Conservation (phyloP, 2,113 vertebrate genomes). For the zebrafish (Danio rerio) region DNA sequence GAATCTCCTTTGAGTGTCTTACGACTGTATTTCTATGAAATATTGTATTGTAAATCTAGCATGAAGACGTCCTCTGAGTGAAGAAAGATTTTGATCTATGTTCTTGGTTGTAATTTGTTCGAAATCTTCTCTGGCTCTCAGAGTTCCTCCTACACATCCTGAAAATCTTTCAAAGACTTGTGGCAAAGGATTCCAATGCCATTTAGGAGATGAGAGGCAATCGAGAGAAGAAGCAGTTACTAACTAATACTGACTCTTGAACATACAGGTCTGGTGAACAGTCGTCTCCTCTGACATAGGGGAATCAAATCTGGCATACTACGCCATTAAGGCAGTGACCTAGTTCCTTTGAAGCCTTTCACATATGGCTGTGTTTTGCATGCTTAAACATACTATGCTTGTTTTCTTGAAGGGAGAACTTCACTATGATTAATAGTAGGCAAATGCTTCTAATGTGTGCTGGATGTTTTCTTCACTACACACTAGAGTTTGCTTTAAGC, state of each 20-base stretch:
- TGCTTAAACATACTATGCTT: constrained; percentile 4
- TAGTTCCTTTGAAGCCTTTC: constrained; percentile 4
- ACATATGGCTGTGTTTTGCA: constrained; percentile 15
- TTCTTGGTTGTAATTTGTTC: constrained; percentile 45
- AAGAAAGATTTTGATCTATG: constrained; percentile 47
- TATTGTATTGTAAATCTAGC: background rate
- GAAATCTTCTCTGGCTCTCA: background rate
- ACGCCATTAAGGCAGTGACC: constrained; percentile 8
- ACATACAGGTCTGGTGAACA: background rate
- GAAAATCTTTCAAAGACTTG: constrained; percentile 1
- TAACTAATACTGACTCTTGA: constrained; percentile 24
- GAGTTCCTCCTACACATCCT: constrained; percentile 8
- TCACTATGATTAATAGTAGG: background rate
- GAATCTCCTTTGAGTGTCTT: constrained; percentile 2
- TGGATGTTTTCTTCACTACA: background rate
- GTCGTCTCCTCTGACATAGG: background rate
- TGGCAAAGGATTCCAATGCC: background rate
- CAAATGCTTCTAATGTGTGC: constrained; percentile 3
- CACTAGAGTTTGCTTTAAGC: background rate
- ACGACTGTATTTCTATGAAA: constrained; percentile 6
- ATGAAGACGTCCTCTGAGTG: background rate
- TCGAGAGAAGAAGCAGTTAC: background rate
- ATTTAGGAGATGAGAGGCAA: constrained; percentile 1
- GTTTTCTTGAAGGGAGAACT: constrained; percentile 8
- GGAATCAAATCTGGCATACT: background rate